Base-by-base conservation (phyloP, 2,888 invertebrate genomes). In the Megalurothrips usitatus region DNA sequence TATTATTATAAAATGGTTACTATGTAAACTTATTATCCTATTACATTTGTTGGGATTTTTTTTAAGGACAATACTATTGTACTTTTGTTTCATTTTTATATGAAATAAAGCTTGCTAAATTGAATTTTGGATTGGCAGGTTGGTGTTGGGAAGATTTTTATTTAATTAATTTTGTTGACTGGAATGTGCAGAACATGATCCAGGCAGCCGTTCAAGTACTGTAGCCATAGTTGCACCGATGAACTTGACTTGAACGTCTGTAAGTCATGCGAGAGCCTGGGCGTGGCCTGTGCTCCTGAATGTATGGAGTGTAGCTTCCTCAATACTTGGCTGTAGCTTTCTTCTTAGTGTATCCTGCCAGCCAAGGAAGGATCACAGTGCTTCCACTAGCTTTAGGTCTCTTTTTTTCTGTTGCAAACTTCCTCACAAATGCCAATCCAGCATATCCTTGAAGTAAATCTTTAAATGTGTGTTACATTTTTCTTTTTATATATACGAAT, bases 61-160 rank as follows among this genome's bases (percentile, higher is more conserved):
- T 58, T 58, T 75, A 75, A 75, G 68, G 68, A 75, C 68, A 75
- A 75, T 75, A 75, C 68, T 75, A 75, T 75, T 75, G 68, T 75
- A 75, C 68, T 75, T 75, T 75, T 75, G 68, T 75, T 75, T 75
- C 68, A 75, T 75, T 75, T 75, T 26, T 26, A 75, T 75, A 75
- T 75, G 68, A 75, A 75, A 75, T 75, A 75, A 75, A 75, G 26
- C 68, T 75, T 75, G 68, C 68, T 75, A 75, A 75, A 75, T 75
- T 75, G 68, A 23, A 75, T 75, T 75, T 75, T 75, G 68, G 68
- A 75, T 75, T 75, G 68, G 68, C 68, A 75, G 68, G 68, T 75
- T 75, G 68, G 68, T 75, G 68, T 75, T 75, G 68, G 68, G 68
- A 75, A 75, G 68, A 75, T 75, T 75, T 75, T 75, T 75, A 75